These are phyloP conservation scores for Reinhardtius hippoglossoides DNA, from an alignment of 2,113 vertebrate species.

Conservation along the genomic window DNA sequence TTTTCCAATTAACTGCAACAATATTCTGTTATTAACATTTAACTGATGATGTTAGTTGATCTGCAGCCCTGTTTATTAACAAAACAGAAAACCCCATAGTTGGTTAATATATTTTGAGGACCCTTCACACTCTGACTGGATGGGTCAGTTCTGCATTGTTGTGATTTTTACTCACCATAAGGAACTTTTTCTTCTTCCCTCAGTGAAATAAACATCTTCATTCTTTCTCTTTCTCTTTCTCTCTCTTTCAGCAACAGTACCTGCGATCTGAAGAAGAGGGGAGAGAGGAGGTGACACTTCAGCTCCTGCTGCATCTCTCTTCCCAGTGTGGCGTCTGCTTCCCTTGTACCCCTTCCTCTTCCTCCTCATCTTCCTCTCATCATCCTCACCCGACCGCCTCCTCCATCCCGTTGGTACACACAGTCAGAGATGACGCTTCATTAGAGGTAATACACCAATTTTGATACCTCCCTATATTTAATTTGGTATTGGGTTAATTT, in stretches of 20 bases:
- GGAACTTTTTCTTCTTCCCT: background rate
- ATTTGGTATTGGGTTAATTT: background rate
- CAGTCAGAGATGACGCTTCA: constrained; percentile 85
- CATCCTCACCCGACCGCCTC: constrained; percentile 69
- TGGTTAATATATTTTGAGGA: background rate
- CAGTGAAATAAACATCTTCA: constrained; percentile 1
- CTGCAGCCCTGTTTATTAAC: constrained; percentile 12
- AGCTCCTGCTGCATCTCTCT: constrained; percentile 90
- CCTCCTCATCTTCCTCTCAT: constrained; percentile 79
- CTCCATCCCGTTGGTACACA: constrained; percentile 83
- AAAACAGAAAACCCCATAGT: background rate
- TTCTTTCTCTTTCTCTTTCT: background rate
- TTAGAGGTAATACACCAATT: constrained; percentile 73
- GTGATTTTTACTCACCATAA: background rate
- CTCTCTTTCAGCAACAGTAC: constrained; percentile 66
- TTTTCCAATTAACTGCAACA: constrained; percentile 8
- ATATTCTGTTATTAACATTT: background rate
- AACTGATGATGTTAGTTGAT: background rate
- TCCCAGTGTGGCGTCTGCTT: constrained; percentile 87
- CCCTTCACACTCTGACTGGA: too few relatives aligned
- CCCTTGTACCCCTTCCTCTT: constrained; percentile 81
- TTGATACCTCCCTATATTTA: background rate
- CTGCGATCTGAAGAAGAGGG: constrained; percentile 64
- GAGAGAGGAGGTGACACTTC: constrained; percentile 88
- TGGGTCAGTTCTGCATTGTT: background rate